phyloP scores from a whole-genome alignment of 2,113 vertebrate species.

The Tragelaphus strepsiceros region DNA sequence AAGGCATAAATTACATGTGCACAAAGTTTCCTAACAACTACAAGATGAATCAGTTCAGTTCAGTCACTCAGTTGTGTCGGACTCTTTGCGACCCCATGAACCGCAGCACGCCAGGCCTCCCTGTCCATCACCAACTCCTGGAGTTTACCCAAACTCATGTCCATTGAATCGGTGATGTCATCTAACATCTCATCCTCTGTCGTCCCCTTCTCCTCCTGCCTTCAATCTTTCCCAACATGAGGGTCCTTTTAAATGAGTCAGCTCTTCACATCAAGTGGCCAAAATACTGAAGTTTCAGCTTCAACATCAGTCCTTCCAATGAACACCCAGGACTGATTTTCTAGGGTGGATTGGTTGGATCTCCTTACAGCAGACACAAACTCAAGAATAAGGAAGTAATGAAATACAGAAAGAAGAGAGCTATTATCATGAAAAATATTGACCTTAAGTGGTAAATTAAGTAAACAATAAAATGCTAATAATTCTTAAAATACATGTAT shows the following conservation, averaged over 20 bases:
- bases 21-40: background rate
- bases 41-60: background rate
- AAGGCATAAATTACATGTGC: background rate
- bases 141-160: background rate
- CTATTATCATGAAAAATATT: background rate
- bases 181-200: background rate
- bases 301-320: background rate
- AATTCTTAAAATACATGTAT: background rate
- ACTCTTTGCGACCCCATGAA: background rate
- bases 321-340: background rate
- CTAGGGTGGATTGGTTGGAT: background rate
- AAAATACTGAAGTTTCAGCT: background rate
- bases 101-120: rapidly evolving
- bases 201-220: no score
- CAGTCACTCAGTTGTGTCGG: background rate
- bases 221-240: background rate
- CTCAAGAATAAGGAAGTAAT: background rate
- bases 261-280: background rate
- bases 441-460: background rate
- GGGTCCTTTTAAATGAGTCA: background rate
- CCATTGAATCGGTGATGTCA: background rate
- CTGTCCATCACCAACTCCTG: background rate
- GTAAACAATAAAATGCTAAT: background rate
- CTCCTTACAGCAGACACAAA: background rate
- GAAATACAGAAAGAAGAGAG: background rate